Evolutionary conservation across 2,113 vertebrate genomes (phyloP), one percentile per base, ranked within the genome.

Genomic region (Tetrax tetrax): DNA sequence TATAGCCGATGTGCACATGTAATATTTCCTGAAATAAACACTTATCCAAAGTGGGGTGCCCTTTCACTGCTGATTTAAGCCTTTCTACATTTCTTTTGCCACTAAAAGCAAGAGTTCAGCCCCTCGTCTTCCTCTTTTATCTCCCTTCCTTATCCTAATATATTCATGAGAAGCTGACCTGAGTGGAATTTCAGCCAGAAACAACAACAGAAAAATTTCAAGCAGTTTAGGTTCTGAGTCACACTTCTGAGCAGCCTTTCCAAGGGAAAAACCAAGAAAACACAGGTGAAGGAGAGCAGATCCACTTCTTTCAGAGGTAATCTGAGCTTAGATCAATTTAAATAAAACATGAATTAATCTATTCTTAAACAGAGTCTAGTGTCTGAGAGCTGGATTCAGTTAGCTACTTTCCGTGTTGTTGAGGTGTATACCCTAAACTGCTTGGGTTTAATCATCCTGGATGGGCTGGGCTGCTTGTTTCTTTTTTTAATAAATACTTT

Each of bases 321-420:
- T 92, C 60, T 89, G 84, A 91, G 63, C n/a, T 84, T 66, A 20
- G 72, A 74, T 84, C 7, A 0, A 83, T 93, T 74, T 91, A 84
- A 94, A 93, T 75, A 97, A 94, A 75, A 51, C 7, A 94, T 89
- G 2, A 61, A 78, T 94, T 70, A 91, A 78, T 91, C 80, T 61
- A 78, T 89, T 87, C 92, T 93, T 89, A 91, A 93, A 75, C n/a
- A 90, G 79, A 95, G 28, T 18, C 78, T 23, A 9, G 33, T 76
- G 37, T 72, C 57, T 76, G 63, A 79, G 71, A 70, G 56, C 28
- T 65, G 84, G 56, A 74, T 93, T 87, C 65, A 33, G 14, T 84
- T 59, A 93, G 72, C 75, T 81, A 70, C 59, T 88, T 90, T 89
- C 72, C 59, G 17, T 76, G 29, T 59, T 77, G 70, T 56, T 3